Base-by-base conservation (phyloP, 2,797 vertebrate species). In the Alectoris magna region DNA sequence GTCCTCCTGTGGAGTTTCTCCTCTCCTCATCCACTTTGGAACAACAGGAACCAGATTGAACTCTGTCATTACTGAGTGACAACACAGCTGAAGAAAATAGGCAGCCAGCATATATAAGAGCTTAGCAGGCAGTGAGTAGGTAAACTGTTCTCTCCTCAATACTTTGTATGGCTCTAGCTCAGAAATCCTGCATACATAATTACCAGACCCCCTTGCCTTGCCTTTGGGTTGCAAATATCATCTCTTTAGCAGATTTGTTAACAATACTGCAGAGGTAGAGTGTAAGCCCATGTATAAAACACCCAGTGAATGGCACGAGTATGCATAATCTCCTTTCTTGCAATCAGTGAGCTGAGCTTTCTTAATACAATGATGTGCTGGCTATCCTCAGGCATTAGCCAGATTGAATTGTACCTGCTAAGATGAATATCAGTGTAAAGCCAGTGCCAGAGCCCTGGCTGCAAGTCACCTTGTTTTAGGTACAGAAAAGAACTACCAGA, bases 381-480 rank as follows among this genome's bases (percentile, higher is more conserved):
- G 58, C 55, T 78, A 27, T 89, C 87, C 79, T 62, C 73, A 76
- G 95, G 80, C 79, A 81, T 44, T 27, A 69, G 73, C 84, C 67
- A 62, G 38, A 75, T 2, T 51, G 82, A 88, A 83, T 11, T 81
- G 76, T 79, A 95, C 71, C 72, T 91, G 87, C 84, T 67, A 60
- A 95, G 81, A 95, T 63, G 69, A 84, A 0, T 87, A 89, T 75
- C 88, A 53, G 67, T 16, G 51, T 29, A 77, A 90, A 91, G 67
- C 53, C 73, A 75, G 6, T 6, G 58, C 0, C 71, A 84, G 43
- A 94, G 73, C 34, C 67, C 46, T 85, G 63, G 58, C 72, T 75
- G 31, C 58, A 71, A 96, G 55, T 81, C 59, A 86, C n/a, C 34
- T 70, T 78, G 66, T 87, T 89, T 74, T 21, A 84, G 75, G 84